Evolutionary conservation across 2,888 invertebrate genomes (phyloP), one percentile per base, ranked within the genome.

Genomic region (Vesta saturnalis): DNA sequence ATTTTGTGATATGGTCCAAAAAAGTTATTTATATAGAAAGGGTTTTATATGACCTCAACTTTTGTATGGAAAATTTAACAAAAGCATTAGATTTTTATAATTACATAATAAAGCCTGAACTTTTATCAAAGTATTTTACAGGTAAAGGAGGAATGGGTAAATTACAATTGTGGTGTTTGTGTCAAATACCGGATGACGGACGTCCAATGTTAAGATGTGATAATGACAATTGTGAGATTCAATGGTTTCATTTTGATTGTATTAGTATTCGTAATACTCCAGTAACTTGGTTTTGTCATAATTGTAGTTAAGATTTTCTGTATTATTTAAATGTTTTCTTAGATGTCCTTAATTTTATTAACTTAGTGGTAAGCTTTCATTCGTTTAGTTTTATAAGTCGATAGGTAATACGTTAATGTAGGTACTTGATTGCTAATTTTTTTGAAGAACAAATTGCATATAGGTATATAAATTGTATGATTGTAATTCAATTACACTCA

Each of bases 51-150:
- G 14, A 60, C 21, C 4, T 5, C 12, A 12, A 15, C 21, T 60
- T 60, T 22, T 60, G 14, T 18, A 10, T 1, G 21, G 19, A 8
- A 19, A 43, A 60, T 6, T 23, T 21, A 8, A n/a, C 46, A 14
- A 60, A 47, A 47, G 59, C 59, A 1, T 43, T 14, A 47, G 16
- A 47, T 22, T 22, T 60, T 46, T n/a, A 47, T 14, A 14, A 47
- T 4, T 21, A 15, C 18, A 8, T 60, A 5, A 15, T 60, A 10
- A 14, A 43, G 14, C 59, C 59, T 14, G 59, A 47, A 47, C 15
- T 47, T 21, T 23, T 60, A 23, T 43, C 43, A 47, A 46, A 10
- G 47, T 14, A 60, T 60, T 60, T 47, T 47, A 60, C 59, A 47
- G 47, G 15, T 16, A 14, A 47, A 60, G 23, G 43, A 19, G 19